Percentiles rank a stretch among this genome's conserved stretches.
Conservation (phyloP, 2,888 invertebrate genomes). For the Lypha dubia region DNA sequence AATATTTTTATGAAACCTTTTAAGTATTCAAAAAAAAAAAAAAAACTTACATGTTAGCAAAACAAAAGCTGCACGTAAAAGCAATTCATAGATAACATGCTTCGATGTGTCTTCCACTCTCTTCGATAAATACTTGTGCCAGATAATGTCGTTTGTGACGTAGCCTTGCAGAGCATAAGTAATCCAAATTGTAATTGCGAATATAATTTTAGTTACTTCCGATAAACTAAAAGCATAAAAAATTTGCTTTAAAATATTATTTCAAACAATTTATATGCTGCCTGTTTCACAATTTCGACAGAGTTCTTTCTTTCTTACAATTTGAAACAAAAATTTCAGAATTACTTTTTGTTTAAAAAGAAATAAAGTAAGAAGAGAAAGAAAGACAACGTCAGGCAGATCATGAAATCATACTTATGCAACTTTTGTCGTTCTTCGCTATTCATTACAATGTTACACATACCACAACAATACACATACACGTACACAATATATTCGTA, state of each 20-base stretch:
- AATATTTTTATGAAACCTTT: too few relatives aligned
- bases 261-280: too few relatives aligned
- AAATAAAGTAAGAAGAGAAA: too few relatives aligned
- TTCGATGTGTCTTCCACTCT: conserved; percentile 86
- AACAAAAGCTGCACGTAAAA: conserved; percentile 89
- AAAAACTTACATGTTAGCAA: conserved; percentile 86
- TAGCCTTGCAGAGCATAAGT: conserved; percentile 98
- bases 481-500: too few relatives aligned
- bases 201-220: conserved; percentile 91
- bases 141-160: conserved; percentile 97
- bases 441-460: neutral
- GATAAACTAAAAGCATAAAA: conserved; percentile 84
- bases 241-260: neutral
- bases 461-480: neutral
- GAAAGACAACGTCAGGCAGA: too few relatives aligned
- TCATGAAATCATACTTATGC: too few relatives aligned
- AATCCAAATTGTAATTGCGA: conserved; percentile 94
- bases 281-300: too few relatives aligned
- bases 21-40: too few relatives aligned
- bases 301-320: too few relatives aligned
- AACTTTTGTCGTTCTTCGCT: too few relatives aligned
- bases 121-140: conserved; percentile 87
- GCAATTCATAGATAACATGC: conserved; percentile 88
- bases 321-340: too few relatives aligned
- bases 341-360: too few relatives aligned